A percentile compares a stretch with the other conserved stretches of the same genome.
Evolutionary conservation across 2,113 vertebrate genomes (phyloP).

Genomic region (Bostrychus sinensis): DNA sequence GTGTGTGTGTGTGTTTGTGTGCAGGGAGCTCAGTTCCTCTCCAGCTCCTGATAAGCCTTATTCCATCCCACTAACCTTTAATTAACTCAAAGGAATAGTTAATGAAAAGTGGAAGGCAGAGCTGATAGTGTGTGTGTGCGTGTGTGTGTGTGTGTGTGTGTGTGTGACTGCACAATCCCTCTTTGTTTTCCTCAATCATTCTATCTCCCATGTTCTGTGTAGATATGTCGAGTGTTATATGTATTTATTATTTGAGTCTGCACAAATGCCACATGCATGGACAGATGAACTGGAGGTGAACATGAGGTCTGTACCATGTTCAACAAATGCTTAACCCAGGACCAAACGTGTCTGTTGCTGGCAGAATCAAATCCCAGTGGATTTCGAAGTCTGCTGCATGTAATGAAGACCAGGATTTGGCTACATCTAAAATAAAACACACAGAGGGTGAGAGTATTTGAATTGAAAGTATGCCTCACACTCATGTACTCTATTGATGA

Average conservation of each 20-base stretch:
- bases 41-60: constrained; percentile 45
- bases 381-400: too few species aligned
- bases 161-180: not conserved
- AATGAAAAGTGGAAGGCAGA: constrained; percentile 35
- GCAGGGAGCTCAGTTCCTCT: constrained; percentile 13
- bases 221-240: not conserved
- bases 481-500: too few species aligned
- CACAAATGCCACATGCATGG: not conserved
- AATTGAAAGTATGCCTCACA: too few species aligned
- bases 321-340: too few species aligned
- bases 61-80: constrained; percentile 59
- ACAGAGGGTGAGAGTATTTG: too few species aligned
- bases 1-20: constrained; percentile 20
- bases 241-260: not conserved
- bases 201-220: too few species aligned
- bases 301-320: too few species aligned
- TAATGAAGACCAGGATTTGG: too few species aligned
- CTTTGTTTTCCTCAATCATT: too few species aligned
- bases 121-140: constrained; percentile 7
- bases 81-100: constrained; percentile 56
- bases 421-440: too few species aligned
- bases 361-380: too few species aligned
- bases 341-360: too few species aligned
- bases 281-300: not conserved
- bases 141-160: not conserved